These are phyloP conservation scores for Trachythela sp. DNA, from an alignment of 64 coral and sea anemone species.

Conservation along the genomic window DNA sequence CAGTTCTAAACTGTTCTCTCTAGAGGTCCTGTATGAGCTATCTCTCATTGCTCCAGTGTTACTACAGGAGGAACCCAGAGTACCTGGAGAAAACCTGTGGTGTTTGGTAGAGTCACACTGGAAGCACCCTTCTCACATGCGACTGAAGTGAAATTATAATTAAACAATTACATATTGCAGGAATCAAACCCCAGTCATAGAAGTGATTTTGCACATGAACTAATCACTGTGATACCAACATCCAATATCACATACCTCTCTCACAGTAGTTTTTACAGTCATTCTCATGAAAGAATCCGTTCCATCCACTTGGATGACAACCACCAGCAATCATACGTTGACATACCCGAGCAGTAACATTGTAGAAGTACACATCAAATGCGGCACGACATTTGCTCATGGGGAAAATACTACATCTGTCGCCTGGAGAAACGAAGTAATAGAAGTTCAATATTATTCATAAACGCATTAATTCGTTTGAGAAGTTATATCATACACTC, in stretches of 20 bases:
- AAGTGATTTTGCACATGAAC: no score
- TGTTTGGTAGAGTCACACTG: not conserved
- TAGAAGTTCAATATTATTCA: not conserved
- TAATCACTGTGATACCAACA: no score
- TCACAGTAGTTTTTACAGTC: conserved; percentile 60
- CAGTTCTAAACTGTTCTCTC: no score
- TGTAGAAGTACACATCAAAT: conserved; percentile 63
- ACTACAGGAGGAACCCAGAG: no score
- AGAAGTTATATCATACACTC: no score
- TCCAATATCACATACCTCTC: not conserved
- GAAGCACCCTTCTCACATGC: not conserved
- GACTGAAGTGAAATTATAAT: not conserved
- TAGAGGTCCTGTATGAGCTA: no score
- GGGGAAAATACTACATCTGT: conserved; percentile 65
- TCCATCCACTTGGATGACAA: conserved; percentile 90
- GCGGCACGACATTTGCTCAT: conserved; percentile 61
- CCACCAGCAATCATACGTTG: conserved; percentile 69
- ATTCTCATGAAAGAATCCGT: conserved; percentile 58
- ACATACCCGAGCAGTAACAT: conserved; percentile 29
- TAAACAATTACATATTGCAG: not conserved
- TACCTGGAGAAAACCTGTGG: no score
- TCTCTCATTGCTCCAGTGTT: no score
- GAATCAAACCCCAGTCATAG: no score
- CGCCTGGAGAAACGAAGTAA: conserved; percentile 30
- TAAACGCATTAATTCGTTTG: not conserved